Evolutionary conservation across 2,113 vertebrate genomes (phyloP).

Genomic region (Ranitomeya imitator): DNA sequence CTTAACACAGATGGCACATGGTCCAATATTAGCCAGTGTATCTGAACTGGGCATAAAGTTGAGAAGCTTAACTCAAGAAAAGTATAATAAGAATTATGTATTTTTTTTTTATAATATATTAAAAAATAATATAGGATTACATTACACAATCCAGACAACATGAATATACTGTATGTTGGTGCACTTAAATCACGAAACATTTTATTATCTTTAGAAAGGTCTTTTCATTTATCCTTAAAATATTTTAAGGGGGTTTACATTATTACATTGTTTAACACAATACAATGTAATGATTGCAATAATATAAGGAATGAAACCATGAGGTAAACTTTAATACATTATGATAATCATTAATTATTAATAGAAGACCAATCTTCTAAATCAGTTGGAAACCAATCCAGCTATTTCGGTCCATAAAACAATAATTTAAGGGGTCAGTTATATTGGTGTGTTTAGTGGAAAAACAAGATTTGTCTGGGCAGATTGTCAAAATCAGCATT

Average conservation of each 20-base stretch:
- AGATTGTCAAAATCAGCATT: conserved; percentile 55
- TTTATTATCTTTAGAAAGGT: background rate
- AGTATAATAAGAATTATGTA: background rate
- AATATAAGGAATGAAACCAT: conserved; percentile 1
- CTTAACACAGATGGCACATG: too few species aligned
- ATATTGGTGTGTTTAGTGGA: conserved; percentile 52
- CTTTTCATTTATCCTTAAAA: background rate
- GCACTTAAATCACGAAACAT: background rate
- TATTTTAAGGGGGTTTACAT: background rate
- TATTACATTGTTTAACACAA: background rate
- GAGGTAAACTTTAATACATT: conserved; percentile 35
- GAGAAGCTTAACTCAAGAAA: background rate
- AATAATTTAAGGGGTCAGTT: conserved; percentile 49
- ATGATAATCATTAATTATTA: conserved; percentile 43
- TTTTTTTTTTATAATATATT: background rate
- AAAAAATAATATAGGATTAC: background rate
- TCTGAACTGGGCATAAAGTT: too few species aligned
- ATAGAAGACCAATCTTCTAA: conserved; percentile 17
- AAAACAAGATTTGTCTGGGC: conserved; percentile 55
- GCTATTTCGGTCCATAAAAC: conserved; percentile 49
- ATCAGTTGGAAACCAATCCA: conserved; percentile 44
- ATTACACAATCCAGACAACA: background rate
- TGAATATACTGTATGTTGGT: background rate
- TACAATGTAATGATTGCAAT: background rate
- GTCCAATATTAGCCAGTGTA: too few species aligned